phyloP scores from a whole-genome alignment of 2,888 invertebrate species.

The Ommatoiulus sabulosus region DNA sequence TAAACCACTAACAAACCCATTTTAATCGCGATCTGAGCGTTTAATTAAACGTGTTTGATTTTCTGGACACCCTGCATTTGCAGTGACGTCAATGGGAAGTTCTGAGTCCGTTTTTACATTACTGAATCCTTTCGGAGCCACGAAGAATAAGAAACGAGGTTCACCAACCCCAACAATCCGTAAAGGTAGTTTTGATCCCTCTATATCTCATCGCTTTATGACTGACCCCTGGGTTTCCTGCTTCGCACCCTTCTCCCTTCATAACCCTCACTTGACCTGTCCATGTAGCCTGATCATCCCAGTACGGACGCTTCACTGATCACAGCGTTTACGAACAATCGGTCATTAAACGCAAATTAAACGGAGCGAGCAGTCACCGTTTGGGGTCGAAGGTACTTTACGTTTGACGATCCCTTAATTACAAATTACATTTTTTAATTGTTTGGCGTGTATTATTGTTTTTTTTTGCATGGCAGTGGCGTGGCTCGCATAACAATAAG shows the following conservation, averaged over 20 bases:
- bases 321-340: background rate
- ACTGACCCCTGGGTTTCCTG: background rate
- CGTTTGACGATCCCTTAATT: background rate
- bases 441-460: background rate
- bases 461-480: background rate
- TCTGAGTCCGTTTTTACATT: slow-evolving; percentile 42
- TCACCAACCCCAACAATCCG: slow-evolving; percentile 52
- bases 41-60: slow-evolving; percentile 1
- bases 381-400: slow-evolving; percentile 8
- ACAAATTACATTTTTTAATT: background rate
- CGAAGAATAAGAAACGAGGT: slow-evolving; percentile 61
- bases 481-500: background rate
- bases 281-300: slow-evolving; percentile 35
- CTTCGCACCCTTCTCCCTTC: background rate
- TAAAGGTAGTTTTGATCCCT: slow-evolving; percentile 40
- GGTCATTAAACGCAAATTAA: slow-evolving; percentile 1
- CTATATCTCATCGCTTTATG: slow-evolving; percentile 14
- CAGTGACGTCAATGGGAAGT: slow-evolving; percentile 37
- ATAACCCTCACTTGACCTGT: slow-evolving; percentile 1
- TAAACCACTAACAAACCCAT: background rate
- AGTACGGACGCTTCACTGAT: background rate
- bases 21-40: background rate
- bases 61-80: slow-evolving; percentile 12
- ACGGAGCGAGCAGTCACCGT: slow-evolving; percentile 6
- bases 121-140: slow-evolving; percentile 52